Evolutionary conservation across 1,140 invertebrate species (phyloP), one percentile per base, ranked within the genome.

Genomic region (Atta cephalotes): DNA sequence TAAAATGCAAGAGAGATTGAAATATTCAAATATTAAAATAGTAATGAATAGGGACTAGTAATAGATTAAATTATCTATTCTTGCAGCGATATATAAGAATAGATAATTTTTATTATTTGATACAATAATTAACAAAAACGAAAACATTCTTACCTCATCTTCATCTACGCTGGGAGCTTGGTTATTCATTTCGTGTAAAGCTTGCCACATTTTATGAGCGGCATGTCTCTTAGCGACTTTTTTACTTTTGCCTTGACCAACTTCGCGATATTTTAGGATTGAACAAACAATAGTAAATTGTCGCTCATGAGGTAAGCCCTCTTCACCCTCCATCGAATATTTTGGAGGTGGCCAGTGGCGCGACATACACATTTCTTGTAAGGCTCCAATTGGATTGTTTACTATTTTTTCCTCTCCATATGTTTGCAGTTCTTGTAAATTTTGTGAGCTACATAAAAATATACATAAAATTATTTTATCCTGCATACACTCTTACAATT

Each of bases 311-410:
- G 99, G 98, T 76, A 99, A 96, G 45, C 99, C 99, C 95, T 98
- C 96, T 95, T 99, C 98, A 78, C 97, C 97, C 92, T 97, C 97
- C 87, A 98, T 98, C 89, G 98, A 97, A 94, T 99, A 99, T 39
- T 97, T 97, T 56, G 99, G 99, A 58, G 99, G 98, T 68, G 98
- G 98, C 97, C 98, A 98, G 82, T 98, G 97, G 78, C 97, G 97
- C 81, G 98, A 98, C 98, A 99, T 99, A 92, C 98, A 99, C 94
- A 99, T 97, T 95, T 99, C 99, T 95, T 99, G 99, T 14, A 99
- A 95, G 95, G 98, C 97, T 35, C 99, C 99, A 89, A 99, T 99
- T 18, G 99, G 99, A 95, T 99, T 99, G n/a, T 97, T 97, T 91
- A 97, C 96, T 86, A 96, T 95, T 90, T 97, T 97, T 90, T 97